Evolutionary conservation across 2,113 vertebrate species (phyloP).

Genomic region (Syngnathus floridae): DNA sequence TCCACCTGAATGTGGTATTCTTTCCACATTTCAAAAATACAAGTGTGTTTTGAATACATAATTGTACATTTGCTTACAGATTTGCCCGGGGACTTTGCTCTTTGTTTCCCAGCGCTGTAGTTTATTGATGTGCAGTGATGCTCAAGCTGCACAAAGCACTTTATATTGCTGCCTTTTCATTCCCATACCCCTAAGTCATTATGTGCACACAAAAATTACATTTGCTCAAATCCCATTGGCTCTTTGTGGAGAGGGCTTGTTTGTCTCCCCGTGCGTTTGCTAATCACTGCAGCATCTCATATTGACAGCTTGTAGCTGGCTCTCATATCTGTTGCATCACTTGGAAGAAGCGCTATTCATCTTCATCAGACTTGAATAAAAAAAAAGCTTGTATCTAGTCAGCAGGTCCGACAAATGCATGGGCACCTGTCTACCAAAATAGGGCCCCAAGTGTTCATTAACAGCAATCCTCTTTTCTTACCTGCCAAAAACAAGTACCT

Average conservation of each 20-base stretch:
- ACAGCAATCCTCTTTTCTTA: no score
- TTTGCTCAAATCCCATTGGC: slow-evolving; percentile 7
- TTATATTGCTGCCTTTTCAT: slow-evolving; percentile 12
- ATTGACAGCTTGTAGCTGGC: slow-evolving; percentile 14
- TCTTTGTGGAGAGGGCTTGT: background rate
- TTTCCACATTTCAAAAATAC: slow-evolving; percentile 24
- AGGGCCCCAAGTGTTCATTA: no score
- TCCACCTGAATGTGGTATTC: slow-evolving; percentile 17
- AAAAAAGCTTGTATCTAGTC: slow-evolving; percentile 30
- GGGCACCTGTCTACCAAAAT: no score
- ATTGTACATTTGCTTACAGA: slow-evolving; percentile 12
- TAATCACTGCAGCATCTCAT: slow-evolving; percentile 1
- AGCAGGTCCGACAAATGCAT: slow-evolving; percentile 1
- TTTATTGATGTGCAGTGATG: slow-evolving; percentile 18
- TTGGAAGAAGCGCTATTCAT: slow-evolving; percentile 17
- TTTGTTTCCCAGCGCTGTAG: slow-evolving; percentile 5
- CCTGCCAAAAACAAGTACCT: no score
- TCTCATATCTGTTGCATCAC: slow-evolving; percentile 9
- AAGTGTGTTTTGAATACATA: slow-evolving; percentile 26
- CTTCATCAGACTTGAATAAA: slow-evolving; percentile 21
- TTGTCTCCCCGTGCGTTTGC: background rate
- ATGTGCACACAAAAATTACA: background rate
- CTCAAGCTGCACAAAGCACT: slow-evolving; percentile 14
- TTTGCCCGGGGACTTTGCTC: slow-evolving; percentile 1
- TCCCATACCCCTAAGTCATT: slow-evolving; percentile 1